A percentile compares a stretch with the other conserved stretches of the same genome.
phyloP scores from a whole-genome alignment of 2,888 invertebrate genomes.

The Drosophila barbarae region DNA sequence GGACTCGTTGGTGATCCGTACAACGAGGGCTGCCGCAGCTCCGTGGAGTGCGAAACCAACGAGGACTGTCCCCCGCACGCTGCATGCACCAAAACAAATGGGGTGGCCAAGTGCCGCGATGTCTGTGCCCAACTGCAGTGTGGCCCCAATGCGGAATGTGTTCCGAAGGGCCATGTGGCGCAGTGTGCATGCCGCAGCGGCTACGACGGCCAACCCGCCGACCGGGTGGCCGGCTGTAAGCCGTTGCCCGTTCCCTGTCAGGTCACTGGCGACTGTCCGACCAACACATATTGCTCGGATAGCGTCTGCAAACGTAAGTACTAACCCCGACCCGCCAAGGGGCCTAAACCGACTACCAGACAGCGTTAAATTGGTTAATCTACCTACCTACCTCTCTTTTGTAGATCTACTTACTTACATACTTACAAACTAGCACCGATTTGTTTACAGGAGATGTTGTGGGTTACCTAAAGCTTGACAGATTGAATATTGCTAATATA shows the following conservation, averaged over 20 bases:
- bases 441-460: conserved; percentile 13
- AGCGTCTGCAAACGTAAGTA: conserved; percentile 89
- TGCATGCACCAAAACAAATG: conserved; percentile 86
- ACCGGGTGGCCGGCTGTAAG: conserved; percentile 86
- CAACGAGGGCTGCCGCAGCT: conserved; percentile 88
- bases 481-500: too few relatives aligned
- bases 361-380: conserved; percentile 39
- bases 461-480: not conserved
- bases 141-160: conserved; percentile 91
- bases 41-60: conserved; percentile 90
- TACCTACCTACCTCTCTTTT: conserved; percentile 30
- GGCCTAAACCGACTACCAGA: conserved; percentile 43
- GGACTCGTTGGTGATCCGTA: conserved; percentile 92
- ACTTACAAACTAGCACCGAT: conserved; percentile 58
- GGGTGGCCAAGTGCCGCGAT: conserved; percentile 89
- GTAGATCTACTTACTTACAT: conserved; percentile 47
- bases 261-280: conserved; percentile 86
- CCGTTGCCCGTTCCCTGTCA: conserved; percentile 87
- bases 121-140: conserved; percentile 89
- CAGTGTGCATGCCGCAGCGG: conserved; percentile 89
- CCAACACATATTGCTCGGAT: conserved; percentile 90
- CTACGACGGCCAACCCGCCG: conserved; percentile 88
- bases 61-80: conserved; percentile 90
- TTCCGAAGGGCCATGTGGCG: conserved; percentile 86
- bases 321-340: conserved; percentile 52